Base-by-base conservation (phyloP, 2,113 vertebrate genomes). In the Callorhinus ursinus region DNA sequence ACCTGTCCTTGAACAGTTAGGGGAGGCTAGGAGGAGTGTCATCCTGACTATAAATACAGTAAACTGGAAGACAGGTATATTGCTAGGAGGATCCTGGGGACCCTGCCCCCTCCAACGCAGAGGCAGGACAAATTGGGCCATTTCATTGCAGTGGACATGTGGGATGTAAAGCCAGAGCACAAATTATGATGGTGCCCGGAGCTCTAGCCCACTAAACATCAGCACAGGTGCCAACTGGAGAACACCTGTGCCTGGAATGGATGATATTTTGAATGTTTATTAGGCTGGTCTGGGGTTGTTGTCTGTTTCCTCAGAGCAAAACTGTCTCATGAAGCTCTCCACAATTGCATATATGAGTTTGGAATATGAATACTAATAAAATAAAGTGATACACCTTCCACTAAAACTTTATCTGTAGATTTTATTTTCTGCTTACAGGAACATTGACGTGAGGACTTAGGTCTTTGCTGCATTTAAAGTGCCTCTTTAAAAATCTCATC, bases 401-500 rank as follows among this genome's bases (percentile, higher is more conserved):
- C 90, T 94, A 96, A 96, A 98, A 91, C 92, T 97, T 97, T 97
- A 97, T 95, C 96, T 98, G 97, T 96, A 90, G 94, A 83, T 98
- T 96, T 96, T 97, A 96, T 97, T 97, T 97, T 96, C 96, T 96
- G 92, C 96, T 96, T 97, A 95, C 28, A 97, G 88, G 77, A 97
- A 90, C 97, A 94, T 2, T 97, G 96, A 95, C 86, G 77, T 46
- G 42, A 65, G 59, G 76, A 51, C 95, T 97, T 81, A 88, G 76
- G 85, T 83, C 82, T 96, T 81, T 26, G 82, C 93, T 97, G 97
- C 97, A 98, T 98, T 96, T 98, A 96, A 98, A 98, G 96, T 98
- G 82, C 94, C 97, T 98, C 95, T 97, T 96, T 97, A 97, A 94
- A 97, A 96, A 97, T 86, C 96, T 97, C 94, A 98, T 97, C 96